Percentiles rank a stretch among this genome's conserved stretches.
Evolutionary conservation across 1,140 invertebrate genomes (phyloP).

Genomic region (Mizuhopecten yessoensis): DNA sequence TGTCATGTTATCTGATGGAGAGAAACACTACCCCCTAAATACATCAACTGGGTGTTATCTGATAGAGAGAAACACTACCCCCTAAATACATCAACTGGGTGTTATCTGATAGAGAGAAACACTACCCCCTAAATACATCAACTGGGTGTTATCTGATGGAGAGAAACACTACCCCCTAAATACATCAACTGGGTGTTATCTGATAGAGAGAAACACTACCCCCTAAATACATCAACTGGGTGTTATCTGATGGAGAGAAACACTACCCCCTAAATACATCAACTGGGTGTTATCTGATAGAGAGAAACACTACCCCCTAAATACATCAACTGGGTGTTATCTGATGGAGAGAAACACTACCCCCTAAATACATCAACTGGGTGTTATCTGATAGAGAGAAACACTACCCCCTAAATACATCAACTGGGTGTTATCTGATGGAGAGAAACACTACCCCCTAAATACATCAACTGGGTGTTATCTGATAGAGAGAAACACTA

Average conservation of each 20-base stretch:
- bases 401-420: neutral
- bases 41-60: neutral
- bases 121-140: neutral
- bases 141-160: neutral
- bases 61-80: neutral
- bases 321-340: neutral
- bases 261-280: neutral
- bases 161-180: neutral
- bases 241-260: neutral
- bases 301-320: neutral
- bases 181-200: neutral
- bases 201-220: neutral
- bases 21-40: neutral
- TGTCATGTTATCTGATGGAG: too few species aligned
- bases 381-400: neutral
- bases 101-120: neutral
- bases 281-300: neutral
- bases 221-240: neutral
- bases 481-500: neutral
- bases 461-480: neutral
- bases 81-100: neutral
- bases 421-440: neutral
- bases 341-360: neutral
- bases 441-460: neutral
- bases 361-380: neutral